These are phyloP conservation scores for Drosophila kanapiae DNA, from an alignment of 1,140 invertebrate species.

Conservation along the genomic window DNA sequence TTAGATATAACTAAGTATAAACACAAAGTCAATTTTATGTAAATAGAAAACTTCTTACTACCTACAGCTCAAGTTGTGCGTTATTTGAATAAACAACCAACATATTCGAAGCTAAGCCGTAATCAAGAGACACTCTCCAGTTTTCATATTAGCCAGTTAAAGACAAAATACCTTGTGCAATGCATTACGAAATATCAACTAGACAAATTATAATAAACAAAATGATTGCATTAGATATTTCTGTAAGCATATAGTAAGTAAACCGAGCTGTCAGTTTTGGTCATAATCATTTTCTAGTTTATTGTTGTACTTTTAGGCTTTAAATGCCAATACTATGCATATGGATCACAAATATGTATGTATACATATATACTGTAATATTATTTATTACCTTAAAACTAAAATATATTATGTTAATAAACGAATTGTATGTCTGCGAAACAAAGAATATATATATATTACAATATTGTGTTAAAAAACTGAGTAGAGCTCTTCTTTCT, in stretches of 20 bases:
- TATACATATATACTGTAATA: conserved; percentile 28
- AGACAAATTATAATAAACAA: conserved; percentile 59
- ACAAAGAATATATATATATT: conserved; percentile 63
- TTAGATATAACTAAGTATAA: conserved; percentile 40
- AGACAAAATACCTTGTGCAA: conserved; percentile 9
- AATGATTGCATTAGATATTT: conserved; percentile 32
- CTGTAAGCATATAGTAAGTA: conserved; percentile 21
- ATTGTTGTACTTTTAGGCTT: conserved; percentile 69
- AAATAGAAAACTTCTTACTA: conserved; percentile 44
- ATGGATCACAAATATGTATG: conserved; percentile 24
- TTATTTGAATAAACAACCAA: conserved; percentile 29
- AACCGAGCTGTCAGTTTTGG: conserved; percentile 45
- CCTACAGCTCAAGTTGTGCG: conserved; percentile 62
- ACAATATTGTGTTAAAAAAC: conserved; percentile 74
- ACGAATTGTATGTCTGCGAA: conserved; percentile 61
- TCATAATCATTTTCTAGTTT: conserved; percentile 65
- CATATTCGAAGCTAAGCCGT: conserved; percentile 15
- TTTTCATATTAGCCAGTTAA: conserved; percentile 32
- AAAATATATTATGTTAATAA: conserved; percentile 59
- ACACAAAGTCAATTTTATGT: conserved; percentile 69
- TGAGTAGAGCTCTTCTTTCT: conserved; percentile 17
- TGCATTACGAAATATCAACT: conserved; percentile 38
- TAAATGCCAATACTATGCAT: conserved; percentile 34
- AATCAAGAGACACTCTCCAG: conserved; percentile 2
- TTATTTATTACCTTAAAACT: conserved; percentile 43